Conservation (phyloP, 2,888 invertebrate species). For the Callosobruchus maculatus region DNA sequence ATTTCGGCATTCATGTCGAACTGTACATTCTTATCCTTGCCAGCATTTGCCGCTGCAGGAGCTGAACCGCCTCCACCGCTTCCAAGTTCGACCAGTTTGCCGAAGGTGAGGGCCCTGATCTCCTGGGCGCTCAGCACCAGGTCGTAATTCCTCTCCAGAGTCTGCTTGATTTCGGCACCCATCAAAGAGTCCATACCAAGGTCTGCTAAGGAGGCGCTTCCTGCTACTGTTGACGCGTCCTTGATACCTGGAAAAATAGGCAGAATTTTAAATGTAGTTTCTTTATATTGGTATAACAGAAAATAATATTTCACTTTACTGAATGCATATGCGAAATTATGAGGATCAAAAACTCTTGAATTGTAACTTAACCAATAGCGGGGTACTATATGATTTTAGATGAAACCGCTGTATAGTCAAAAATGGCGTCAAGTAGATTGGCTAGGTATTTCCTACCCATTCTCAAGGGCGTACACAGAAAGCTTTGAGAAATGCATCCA, state of each 20-base stretch:
- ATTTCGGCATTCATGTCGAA: constrained; percentile 56
- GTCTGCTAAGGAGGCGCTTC: constrained; percentile 79
- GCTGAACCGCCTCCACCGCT: constrained; percentile 29
- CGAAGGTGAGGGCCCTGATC: constrained; percentile 81
- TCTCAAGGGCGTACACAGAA: too few relatives aligned
- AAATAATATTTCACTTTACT: too few relatives aligned
- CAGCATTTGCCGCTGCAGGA: constrained; percentile 26
- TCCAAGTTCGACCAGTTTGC: constrained; percentile 61
- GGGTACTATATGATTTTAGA: too few relatives aligned
- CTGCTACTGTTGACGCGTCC: constrained; percentile 75
- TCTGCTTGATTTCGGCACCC: constrained; percentile 98
- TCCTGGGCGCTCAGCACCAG: constrained; percentile 87
- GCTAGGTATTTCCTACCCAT: too few relatives aligned
- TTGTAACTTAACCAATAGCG: too few relatives aligned
- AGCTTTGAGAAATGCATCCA: too few relatives aligned
- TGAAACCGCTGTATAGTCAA: too few relatives aligned
- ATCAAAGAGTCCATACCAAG: constrained; percentile 97
- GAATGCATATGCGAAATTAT: too few relatives aligned
- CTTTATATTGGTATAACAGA: too few relatives aligned
- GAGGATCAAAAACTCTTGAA: too few relatives aligned
- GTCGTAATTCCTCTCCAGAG: constrained; percentile 89
- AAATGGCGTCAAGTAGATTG: too few relatives aligned
- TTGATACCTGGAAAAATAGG: constrained; percentile 63
- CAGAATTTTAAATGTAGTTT: too few relatives aligned
- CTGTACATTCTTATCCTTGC: constrained; percentile 53